Percentiles rank a stretch among this genome's conserved stretches.
Evolutionary conservation across 2,113 vertebrate species (phyloP).

Genomic region (Trinectes maculatus): DNA sequence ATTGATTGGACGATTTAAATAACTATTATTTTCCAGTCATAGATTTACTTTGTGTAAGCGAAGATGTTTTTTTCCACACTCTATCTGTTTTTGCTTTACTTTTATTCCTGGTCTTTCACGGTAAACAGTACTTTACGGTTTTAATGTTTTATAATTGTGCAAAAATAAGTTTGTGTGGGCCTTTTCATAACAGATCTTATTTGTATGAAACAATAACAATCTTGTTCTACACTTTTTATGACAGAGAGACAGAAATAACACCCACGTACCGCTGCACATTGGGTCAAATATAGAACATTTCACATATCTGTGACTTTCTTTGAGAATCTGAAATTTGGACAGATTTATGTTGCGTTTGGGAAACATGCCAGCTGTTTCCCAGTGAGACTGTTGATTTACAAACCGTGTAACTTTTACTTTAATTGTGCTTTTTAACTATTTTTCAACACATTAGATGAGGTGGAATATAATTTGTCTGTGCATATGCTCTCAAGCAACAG

Average conservation of each 20-base stretch:
- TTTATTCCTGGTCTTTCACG: background rate
- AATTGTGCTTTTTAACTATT: too few relatives aligned
- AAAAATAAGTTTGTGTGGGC: too few relatives aligned
- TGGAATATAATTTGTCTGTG: too few relatives aligned
- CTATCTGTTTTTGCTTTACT: background rate
- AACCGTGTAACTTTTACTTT: background rate
- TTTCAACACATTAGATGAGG: background rate
- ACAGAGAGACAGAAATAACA: slow-evolving; percentile 57
- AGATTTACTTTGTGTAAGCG: background rate
- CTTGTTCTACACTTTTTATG: slow-evolving; percentile 42
- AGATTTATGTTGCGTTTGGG: slow-evolving; percentile 13
- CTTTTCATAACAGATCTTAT: too few relatives aligned
- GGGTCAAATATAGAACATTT: slow-evolving; percentile 53
- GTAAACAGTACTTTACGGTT: too few relatives aligned
- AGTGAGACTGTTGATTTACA: background rate
- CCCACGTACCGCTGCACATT: slow-evolving; percentile 25
- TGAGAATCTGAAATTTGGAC: slow-evolving; percentile 30
- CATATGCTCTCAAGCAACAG: too few relatives aligned
- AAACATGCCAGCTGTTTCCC: slow-evolving; percentile 29
- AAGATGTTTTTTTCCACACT: background rate
- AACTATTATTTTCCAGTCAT: background rate
- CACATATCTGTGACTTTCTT: slow-evolving; percentile 46
- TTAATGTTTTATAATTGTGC: too few relatives aligned
- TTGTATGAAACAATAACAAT: slow-evolving; percentile 10
- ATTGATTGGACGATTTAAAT: background rate